phyloP scores from a whole-genome alignment of 2,888 invertebrate genomes.

The Eugnorisma glareosa region DNA sequence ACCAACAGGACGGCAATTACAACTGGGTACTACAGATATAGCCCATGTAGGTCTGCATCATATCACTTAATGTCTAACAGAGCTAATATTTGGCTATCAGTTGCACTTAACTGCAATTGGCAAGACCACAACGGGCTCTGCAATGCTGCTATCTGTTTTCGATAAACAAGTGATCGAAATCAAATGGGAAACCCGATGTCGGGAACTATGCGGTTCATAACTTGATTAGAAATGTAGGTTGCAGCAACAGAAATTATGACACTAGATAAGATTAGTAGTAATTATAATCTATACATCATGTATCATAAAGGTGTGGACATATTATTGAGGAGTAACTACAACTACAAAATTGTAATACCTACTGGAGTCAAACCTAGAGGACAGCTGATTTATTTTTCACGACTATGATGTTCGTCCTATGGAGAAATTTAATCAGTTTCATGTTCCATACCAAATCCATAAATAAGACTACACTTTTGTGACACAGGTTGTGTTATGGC shows the following conservation, averaged over 20 bases:
- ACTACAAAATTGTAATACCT: not conserved
- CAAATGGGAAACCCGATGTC: conserved; percentile 39
- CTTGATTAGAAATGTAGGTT: conserved; percentile 27
- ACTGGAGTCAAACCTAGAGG: not conserved
- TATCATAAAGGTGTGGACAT: not conserved
- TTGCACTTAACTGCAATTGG: conserved; percentile 62
- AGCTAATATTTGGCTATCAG: conserved; percentile 57
- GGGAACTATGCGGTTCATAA: conserved; percentile 24
- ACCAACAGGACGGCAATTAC: not conserved
- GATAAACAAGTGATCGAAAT: conserved; percentile 59
- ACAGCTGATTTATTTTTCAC: not conserved
- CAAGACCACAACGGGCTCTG: conserved; percentile 59
- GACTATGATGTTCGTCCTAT: not conserved
- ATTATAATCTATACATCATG: not conserved
- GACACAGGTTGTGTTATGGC: not conserved
- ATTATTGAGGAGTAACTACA: not conserved
- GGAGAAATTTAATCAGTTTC: not conserved
- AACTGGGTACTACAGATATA: conserved; percentile 9
- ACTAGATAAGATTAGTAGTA: not conserved
- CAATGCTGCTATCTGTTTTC: conserved; percentile 52
- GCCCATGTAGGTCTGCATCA: conserved; percentile 21
- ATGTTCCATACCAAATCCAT: not conserved
- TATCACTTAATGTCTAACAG: conserved; percentile 56
- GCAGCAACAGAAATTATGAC: not conserved
- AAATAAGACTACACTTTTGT: not conserved